A percentile compares a stretch with the other conserved stretches of the same genome.
These are phyloP conservation scores for Ryuthela nishihirai DNA, from an alignment of 2,888 invertebrate species.

Conservation along the genomic window DNA sequence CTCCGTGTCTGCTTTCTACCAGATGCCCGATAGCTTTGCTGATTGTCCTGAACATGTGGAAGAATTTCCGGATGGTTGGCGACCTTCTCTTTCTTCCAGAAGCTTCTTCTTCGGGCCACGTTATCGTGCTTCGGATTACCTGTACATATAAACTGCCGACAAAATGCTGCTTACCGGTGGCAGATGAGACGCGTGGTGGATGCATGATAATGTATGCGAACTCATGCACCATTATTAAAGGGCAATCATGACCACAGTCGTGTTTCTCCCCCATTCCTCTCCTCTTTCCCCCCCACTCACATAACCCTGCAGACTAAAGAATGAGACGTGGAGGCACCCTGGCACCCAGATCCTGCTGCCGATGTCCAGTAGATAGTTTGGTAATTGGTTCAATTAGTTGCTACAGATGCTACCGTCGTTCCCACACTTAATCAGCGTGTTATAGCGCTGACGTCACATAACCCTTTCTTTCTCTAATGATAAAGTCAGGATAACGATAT, in stretches of 20 bases:
- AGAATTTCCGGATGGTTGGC: too few relatives aligned
- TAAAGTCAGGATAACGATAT: constrained; percentile 23
- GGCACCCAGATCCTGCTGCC: constrained; percentile 31
- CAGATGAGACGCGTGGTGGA: constrained; percentile 6
- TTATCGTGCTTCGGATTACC: constrained; percentile 25
- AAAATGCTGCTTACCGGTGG: too few relatives aligned
- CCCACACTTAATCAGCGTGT: constrained; percentile 35
- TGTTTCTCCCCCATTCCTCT: constrained; percentile 13
- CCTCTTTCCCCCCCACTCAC: too few relatives aligned
- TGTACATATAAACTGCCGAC: too few relatives aligned
- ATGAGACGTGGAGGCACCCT: too few relatives aligned
- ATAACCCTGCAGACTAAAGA: too few relatives aligned
- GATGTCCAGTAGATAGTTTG: constrained; percentile 35
- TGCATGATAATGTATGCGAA: constrained; percentile 36
- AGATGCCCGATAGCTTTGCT: too few relatives aligned
- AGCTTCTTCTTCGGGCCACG: constrained; percentile 19
- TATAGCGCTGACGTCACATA: constrained; percentile 27
- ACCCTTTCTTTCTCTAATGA: constrained; percentile 33
- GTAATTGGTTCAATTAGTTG: constrained; percentile 38
- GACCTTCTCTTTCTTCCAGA: too few relatives aligned
- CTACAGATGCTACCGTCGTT: constrained; percentile 36
- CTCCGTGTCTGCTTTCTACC: too few relatives aligned
- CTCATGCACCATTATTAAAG: constrained; percentile 38
- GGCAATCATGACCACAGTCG: constrained; percentile 32
- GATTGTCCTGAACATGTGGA: too few relatives aligned